Conservation (phyloP, 1,140 invertebrate genomes). For the Propsilocerus akamusi region DNA sequence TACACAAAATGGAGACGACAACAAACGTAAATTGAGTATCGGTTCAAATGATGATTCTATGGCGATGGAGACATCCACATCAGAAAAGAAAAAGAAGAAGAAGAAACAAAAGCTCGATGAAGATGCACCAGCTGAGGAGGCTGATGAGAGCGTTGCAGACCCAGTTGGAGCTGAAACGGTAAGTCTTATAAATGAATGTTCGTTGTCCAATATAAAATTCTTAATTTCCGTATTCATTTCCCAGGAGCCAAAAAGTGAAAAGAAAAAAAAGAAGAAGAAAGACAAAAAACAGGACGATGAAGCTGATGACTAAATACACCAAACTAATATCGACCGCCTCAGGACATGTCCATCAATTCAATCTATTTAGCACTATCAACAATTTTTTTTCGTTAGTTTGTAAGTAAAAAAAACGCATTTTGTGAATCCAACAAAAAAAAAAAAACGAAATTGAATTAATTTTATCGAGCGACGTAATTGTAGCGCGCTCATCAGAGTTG, state of each 20-base stretch:
- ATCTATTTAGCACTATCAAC: no score
- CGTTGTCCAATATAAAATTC: slow-evolving; percentile 9
- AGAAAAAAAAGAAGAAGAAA: slow-evolving; percentile 57
- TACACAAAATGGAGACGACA: slow-evolving; percentile 8
- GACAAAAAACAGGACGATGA: slow-evolving; percentile 39
- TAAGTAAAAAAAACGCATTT: no score
- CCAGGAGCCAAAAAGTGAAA: slow-evolving; percentile 33
- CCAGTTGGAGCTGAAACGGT: slow-evolving; percentile 14
- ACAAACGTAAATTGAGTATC: slow-evolving; percentile 29
- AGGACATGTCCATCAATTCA: no score
- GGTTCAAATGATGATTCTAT: slow-evolving; percentile 23
- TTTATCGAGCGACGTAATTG: no score
- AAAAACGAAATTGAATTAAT: no score
- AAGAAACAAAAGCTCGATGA: slow-evolving; percentile 33
- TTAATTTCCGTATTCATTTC: slow-evolving; percentile 11
- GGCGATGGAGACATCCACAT: slow-evolving; percentile 24
- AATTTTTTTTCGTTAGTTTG: no score
- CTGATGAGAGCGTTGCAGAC: slow-evolving; percentile 12
- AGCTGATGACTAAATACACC: slow-evolving; percentile 16
- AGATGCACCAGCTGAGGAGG: slow-evolving; percentile 23
- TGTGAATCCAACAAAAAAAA: no score
- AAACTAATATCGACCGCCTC: no score
- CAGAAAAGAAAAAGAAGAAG: slow-evolving; percentile 46
- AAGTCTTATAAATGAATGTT: slow-evolving; percentile 6
- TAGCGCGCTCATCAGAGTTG: no score